A percentile compares a stretch with the other conserved stretches of the same genome.
phyloP scores from a whole-genome alignment of 2,113 vertebrate species.

The Malurus elegans region DNA sequence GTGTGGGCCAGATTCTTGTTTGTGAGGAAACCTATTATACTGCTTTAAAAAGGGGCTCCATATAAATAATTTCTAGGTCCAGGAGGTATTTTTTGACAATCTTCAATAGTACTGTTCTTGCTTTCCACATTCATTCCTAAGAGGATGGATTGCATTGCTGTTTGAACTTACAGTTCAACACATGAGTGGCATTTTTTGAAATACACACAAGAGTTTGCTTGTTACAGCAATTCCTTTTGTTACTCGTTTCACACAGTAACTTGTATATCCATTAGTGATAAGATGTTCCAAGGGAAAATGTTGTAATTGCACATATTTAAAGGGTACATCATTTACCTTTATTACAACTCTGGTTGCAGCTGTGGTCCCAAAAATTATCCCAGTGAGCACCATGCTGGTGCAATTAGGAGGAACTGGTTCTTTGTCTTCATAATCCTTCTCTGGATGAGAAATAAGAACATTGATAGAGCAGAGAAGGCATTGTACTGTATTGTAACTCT shows the following conservation, averaged over 20 bases:
- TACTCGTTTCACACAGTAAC: neutral
- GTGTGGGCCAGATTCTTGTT: neutral
- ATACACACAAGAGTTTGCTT: neutral
- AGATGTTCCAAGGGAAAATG: slow-evolving; percentile 20
- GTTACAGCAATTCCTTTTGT: neutral
- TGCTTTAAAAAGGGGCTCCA: neutral
- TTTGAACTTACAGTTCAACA: neutral
- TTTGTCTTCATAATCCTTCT: neutral
- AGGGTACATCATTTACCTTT: slow-evolving; percentile 37
- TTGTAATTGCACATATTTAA: slow-evolving; percentile 22
- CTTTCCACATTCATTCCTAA: neutral
- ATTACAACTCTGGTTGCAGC: slow-evolving; percentile 17
- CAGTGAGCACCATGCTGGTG: neutral
- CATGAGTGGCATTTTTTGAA: neutral
- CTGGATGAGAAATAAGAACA: neutral
- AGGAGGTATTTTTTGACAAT: neutral
- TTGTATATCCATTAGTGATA: neutral
- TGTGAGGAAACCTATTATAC: neutral
- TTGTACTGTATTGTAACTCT: neutral
- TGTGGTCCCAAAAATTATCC: slow-evolving; percentile 10
- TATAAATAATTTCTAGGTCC: neutral
- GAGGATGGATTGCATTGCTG: neutral
- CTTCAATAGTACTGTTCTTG: neutral
- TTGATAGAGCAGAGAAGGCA: neutral
- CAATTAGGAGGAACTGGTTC: neutral